Evolutionary conservation across 1,140 invertebrate genomes (phyloP).

Genomic region (Drosophila arawakana): DNA sequence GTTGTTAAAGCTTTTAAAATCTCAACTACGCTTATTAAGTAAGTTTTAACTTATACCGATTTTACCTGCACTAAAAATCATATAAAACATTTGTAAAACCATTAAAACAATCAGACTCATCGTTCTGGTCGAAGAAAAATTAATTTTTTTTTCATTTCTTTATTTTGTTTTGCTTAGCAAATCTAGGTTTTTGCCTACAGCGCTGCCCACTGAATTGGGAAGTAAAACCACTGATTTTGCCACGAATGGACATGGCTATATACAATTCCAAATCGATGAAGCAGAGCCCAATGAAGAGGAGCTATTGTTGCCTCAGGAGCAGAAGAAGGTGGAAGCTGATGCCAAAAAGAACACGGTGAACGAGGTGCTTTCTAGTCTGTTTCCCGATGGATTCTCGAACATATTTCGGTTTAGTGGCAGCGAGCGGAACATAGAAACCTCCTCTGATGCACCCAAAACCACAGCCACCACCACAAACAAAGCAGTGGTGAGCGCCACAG

Average conservation of each 20-base stretch:
- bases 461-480: conserved; percentile 49
- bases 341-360: conserved; percentile 68
- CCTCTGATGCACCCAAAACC: conserved; percentile 32
- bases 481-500: conserved; percentile 28
- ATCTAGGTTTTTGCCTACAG: conserved; percentile 54
- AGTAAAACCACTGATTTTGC: conserved; percentile 9
- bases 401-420: conserved; percentile 76
- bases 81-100: neutral
- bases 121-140: neutral
- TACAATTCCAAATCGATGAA: conserved; percentile 73
- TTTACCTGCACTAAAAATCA: neutral
- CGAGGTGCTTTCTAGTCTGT: conserved; percentile 74
- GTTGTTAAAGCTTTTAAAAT: neutral
- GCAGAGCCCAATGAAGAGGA: conserved; percentile 38
- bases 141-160: neutral
- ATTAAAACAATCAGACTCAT: too few species aligned
- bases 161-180: conserved; percentile 19
- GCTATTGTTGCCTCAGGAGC: conserved; percentile 1
- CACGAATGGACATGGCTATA: conserved; percentile 71
- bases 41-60: neutral
- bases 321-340: conserved; percentile 10
- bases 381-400: conserved; percentile 79
- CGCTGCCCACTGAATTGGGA: conserved; percentile 5
- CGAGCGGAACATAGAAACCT: conserved; percentile 30
- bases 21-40: neutral